Evolutionary conservation across 2,113 vertebrate species (phyloP), one percentile per base, ranked within the genome.

Genomic region (Steatornis caripensis): DNA sequence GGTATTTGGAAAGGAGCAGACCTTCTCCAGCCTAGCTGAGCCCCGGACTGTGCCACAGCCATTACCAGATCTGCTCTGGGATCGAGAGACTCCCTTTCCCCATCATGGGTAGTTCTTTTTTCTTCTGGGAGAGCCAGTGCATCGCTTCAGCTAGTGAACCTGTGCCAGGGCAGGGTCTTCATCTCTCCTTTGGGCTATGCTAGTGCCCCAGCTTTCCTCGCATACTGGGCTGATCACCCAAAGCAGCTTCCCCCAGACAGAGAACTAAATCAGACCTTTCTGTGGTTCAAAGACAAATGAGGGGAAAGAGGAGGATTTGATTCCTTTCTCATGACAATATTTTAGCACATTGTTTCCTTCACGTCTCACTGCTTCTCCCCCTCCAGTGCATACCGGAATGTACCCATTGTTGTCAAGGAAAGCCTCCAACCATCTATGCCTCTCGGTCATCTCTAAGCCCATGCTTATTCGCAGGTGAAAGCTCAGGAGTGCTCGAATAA

Each of bases 21-120:
- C 19, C 27, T 46, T 69, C 34, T 72, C 11, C 57, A 80, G 36
- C 43, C 66, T 32, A 41, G 48, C 10, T 2, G 6, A 84, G 39
- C 48, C 16, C 41, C 71, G 43, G 64, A 51, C 55, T 84, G 19
- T 55, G 39, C 46, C 29, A 37, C 21, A 87, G 37, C 37, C 11
- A 1, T 64, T 76, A 24, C 15, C 45, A 84, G 39, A 19, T 58
- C 48, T 64, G 27, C 9, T 16, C 34, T 55, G 45, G 64, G 7
- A 48, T 39, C n/a, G n/a, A 51, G 51, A 81, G 13, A 12, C 21
- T 10, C 34, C 23, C 1, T 15, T 27, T 77, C 30, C 17, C 21
- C 20, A 9, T 22, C 16, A 27, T 0, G 0, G 41, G 5, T 37
- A 45, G 12, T 6, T 71, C 26, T 58, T 70, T 26, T 41, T 66